phyloP scores from a whole-genome alignment of 2,888 invertebrate genomes.

The Itoplectis maculator region DNA sequence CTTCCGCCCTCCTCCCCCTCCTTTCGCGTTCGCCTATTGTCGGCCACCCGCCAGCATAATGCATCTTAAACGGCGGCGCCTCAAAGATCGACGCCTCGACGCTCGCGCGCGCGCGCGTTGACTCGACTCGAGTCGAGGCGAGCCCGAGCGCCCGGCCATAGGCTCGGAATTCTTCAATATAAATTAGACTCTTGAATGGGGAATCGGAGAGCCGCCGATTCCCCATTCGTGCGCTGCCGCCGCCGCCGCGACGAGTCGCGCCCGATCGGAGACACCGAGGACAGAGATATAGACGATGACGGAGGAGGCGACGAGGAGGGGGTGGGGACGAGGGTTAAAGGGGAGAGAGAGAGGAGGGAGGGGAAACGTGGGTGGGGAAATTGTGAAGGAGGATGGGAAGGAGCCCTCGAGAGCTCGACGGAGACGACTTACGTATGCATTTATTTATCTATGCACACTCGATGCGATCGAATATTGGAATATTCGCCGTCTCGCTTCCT shows the following conservation, averaged over 20 bases:
- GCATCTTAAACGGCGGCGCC: conserved; percentile 84
- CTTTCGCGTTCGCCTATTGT: conserved; percentile 74
- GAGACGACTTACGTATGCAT: conserved; percentile 68
- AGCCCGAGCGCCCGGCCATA: conserved; percentile 16
- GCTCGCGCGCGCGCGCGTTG: conserved; percentile 70
- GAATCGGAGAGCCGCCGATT: conserved; percentile 69
- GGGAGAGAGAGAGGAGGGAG: background rate
- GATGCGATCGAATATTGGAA: conserved; percentile 74
- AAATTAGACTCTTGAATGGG: conserved; percentile 83
- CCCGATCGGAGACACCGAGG: conserved; percentile 52
- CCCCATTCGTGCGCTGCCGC: too few relatives aligned
- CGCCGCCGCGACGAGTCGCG: conserved; percentile 49
- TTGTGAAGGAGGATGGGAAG: conserved; percentile 65
- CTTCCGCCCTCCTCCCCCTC: conserved; percentile 25
- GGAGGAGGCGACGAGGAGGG: background rate
- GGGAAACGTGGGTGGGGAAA: conserved; percentile 46
- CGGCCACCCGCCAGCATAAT: conserved; percentile 82
- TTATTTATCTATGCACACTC: conserved; percentile 78
- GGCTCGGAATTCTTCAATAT: conserved; percentile 83
- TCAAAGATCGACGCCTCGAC: conserved; percentile 84
- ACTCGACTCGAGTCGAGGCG: background rate
- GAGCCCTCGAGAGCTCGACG: conserved; percentile 64
- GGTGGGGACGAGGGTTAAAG: conserved; percentile 26
- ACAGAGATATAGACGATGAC: conserved; percentile 44
- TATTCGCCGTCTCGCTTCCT: conserved; percentile 68